Conservation (phyloP, 2,888 invertebrate species). For the Dasypogon diadema region DNA sequence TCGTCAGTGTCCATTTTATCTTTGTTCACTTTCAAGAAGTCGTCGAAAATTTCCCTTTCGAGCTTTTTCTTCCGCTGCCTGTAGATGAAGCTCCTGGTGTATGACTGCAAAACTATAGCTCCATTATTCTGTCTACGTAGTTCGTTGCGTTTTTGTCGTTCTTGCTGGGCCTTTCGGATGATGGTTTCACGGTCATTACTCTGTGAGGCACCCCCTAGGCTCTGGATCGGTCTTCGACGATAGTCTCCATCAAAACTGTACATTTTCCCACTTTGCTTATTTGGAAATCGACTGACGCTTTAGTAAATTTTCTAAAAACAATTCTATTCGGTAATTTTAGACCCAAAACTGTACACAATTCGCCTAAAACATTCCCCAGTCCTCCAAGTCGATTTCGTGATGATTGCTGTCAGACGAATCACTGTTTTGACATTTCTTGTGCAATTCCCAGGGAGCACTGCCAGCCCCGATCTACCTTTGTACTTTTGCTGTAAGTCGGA, state of each 20-base stretch:
- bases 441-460: too few species aligned
- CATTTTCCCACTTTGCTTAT: slow-evolving; percentile 65
- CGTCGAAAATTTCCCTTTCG: slow-evolving; percentile 80
- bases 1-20: slow-evolving; percentile 67
- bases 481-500: too few species aligned
- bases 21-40: slow-evolving; percentile 70
- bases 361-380: slow-evolving; percentile 25
- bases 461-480: too few species aligned
- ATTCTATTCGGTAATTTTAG: background rate
- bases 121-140: slow-evolving; percentile 80
- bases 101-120: slow-evolving; percentile 85
- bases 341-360: background rate
- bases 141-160: slow-evolving; percentile 89
- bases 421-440: background rate
- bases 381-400: slow-evolving; percentile 21
- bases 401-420: slow-evolving; percentile 11
- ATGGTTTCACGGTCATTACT: slow-evolving; percentile 77
- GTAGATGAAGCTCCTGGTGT: slow-evolving; percentile 79
- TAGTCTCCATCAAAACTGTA: slow-evolving; percentile 92
- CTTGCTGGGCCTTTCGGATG: slow-evolving; percentile 84
- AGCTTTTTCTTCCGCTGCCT: slow-evolving; percentile 76
- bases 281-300: background rate
- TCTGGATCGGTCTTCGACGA: slow-evolving; percentile 87
- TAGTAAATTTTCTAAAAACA: background rate
- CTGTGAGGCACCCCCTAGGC: slow-evolving; percentile 88